Evolutionary conservation across 2,113 vertebrate species (phyloP), one percentile per base, ranked within the genome.

Genomic region (Trachemys scripta): DNA sequence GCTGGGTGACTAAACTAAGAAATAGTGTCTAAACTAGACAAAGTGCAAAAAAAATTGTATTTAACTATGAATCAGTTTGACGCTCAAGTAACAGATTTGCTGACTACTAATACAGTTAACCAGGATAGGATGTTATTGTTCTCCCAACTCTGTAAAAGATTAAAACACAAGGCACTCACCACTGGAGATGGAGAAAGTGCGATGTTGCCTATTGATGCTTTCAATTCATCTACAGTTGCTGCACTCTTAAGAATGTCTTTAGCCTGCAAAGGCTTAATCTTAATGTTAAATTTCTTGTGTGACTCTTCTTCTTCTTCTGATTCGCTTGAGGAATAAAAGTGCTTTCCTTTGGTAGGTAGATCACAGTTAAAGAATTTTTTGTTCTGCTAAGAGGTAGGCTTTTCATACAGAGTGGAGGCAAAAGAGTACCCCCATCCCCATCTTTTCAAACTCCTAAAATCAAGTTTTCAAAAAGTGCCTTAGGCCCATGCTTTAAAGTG

Each of bases 241-340:
- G 98, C 97, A 10, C 98, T 99, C 97, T 98, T 99, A 93, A 98
- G 98, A 20, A 98, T 98, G 82, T 99, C 99, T 82, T 99, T 98
- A 16, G 99, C 98, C 76, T 98, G 98, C 96, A 99, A 96, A 1
- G 99, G 99, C 85, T 99, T 99, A 98, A 99, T 99, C 98, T 99
- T 99, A 84, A 99, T 99, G 96, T 99, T 99, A 98, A 99, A 99
- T 93, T 99, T 99, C 98, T 99, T 99, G 96, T 98, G 99, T 0
- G 98, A 99, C 95, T 99, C 99, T 93, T 99, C 99, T 53, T 99
- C 99, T 47, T 99, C 99, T 95, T 99, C 99, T 0, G 99, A 99
- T 79, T 99, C 99, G 4, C 99, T 99, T 3, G 99, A 99, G 87
- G 99, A 99, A 98, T 99, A 99, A 97, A 99, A 99, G 94, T 99